phyloP scores from a whole-genome alignment of 2,113 vertebrate species.

The Tauraco erythrolophus region DNA sequence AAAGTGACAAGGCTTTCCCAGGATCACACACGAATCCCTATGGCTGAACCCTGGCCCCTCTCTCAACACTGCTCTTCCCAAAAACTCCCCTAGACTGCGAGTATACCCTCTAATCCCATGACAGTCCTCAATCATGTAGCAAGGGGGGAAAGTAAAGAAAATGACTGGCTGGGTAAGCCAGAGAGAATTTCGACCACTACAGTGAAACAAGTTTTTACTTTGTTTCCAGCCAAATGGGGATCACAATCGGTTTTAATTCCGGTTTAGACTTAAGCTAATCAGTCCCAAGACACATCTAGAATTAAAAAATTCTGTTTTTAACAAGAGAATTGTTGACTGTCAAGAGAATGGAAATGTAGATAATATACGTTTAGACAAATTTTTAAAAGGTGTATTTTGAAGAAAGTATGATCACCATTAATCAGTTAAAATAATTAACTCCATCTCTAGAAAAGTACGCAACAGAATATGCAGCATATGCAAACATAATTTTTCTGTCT shows the following conservation, averaged over 20 bases:
- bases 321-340: not conserved
- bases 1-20: not conserved
- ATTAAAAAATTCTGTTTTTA: not conserved
- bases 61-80: fast-evolving
- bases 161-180: not conserved
- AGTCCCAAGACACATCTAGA: not conserved
- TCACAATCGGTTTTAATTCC: not conserved
- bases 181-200: not conserved
- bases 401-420: not conserved
- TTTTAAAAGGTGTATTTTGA: not conserved
- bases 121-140: not conserved
- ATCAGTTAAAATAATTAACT: not conserved
- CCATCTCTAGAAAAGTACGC: not conserved
- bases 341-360: not conserved
- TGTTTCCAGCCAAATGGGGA: not conserved
- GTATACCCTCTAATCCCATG: not conserved
- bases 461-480: not conserved
- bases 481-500: not conserved
- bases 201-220: not conserved
- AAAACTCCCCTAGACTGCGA: not conserved
- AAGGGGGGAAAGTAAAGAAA: not conserved
- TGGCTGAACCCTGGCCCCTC: not conserved
- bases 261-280: not conserved
- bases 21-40: not conserved
- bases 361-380: not conserved